Percentiles rank a stretch among this genome's conserved stretches.
phyloP scores from a whole-genome alignment of 2,888 invertebrate species.

The Lydus trimaculatus region DNA sequence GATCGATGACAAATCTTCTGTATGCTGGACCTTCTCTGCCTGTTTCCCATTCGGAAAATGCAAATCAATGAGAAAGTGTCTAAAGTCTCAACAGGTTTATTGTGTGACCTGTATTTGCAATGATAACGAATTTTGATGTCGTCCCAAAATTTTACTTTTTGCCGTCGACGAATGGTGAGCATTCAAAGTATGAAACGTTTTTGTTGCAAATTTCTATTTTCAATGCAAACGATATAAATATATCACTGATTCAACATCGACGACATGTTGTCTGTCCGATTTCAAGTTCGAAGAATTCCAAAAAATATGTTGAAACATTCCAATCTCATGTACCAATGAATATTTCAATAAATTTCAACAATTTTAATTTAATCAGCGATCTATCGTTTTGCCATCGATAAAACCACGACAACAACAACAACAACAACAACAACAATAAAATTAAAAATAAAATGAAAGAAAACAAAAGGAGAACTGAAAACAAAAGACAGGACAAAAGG shows the following conservation, averaged over 20 bases:
- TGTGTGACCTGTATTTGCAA: too few species aligned
- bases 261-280: conserved; percentile 14
- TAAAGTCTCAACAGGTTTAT: too few species aligned
- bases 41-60: too few species aligned
- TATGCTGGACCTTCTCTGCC: too few species aligned
- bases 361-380: conserved; percentile 51
- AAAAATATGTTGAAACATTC: conserved; percentile 51
- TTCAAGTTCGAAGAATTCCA: conserved; percentile 45
- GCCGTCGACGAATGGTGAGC: not conserved
- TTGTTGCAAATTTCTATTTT: conserved; percentile 3
- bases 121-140: not conserved
- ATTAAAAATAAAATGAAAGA: too few species aligned
- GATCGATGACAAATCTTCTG: too few species aligned
- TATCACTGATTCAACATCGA: conserved; percentile 39
- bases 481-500: not conserved
- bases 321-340: conserved; percentile 56
- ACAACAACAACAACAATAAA: conserved; percentile 34
- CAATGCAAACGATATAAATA: conserved; percentile 40
- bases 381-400: not conserved
- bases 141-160: not conserved
- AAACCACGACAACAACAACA: not conserved
- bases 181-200: not conserved
- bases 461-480: too few species aligned
- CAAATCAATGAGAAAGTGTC: too few species aligned
- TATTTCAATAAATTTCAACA: conserved; percentile 58